These are phyloP conservation scores for Drosophila ustulata DNA, from an alignment of 2,888 invertebrate genomes.

Conservation along the genomic window DNA sequence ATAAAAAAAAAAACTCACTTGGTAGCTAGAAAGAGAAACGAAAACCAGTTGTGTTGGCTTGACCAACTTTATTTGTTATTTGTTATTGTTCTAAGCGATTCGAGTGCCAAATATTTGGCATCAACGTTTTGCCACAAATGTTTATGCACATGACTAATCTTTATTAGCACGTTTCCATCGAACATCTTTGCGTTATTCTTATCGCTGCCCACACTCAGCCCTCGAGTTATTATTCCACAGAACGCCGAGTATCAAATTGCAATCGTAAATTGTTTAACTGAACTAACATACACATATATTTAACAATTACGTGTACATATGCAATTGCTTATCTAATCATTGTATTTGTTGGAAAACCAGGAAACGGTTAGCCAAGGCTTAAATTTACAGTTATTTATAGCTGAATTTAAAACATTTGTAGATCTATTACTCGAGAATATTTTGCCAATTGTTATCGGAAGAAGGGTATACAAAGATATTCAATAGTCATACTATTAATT, in stretches of 20 bases:
- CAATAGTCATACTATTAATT: no score
- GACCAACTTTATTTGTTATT: slow-evolving; percentile 62
- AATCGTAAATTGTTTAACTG: slow-evolving; percentile 36
- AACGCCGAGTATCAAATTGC: slow-evolving; percentile 34
- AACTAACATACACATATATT: slow-evolving; percentile 15
- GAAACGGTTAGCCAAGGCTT: slow-evolving; percentile 15
- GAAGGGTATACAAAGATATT: no score
- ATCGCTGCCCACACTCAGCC: slow-evolving; percentile 22
- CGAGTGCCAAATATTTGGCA: slow-evolving; percentile 60
- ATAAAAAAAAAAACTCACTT: slow-evolving; percentile 27
- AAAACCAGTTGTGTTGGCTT: slow-evolving; percentile 55
- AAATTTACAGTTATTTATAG: slow-evolving; percentile 2
- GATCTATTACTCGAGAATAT: background rate
- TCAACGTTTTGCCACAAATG: slow-evolving; percentile 37
- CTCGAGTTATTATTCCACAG: slow-evolving; percentile 14
- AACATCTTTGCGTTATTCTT: slow-evolving; percentile 32
- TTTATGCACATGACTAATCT: slow-evolving; percentile 67
- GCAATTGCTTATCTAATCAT: slow-evolving; percentile 27
- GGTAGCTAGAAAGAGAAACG: slow-evolving; percentile 59
- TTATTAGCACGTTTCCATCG: slow-evolving; percentile 34
- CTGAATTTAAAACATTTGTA: background rate
- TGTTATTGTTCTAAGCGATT: slow-evolving; percentile 61
- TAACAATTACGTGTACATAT: slow-evolving; percentile 14
- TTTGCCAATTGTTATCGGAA: background rate
- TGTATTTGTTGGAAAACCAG: slow-evolving; percentile 13